phyloP scores from a whole-genome alignment of 2,113 vertebrate genomes.

The Varanus salvator region DNA sequence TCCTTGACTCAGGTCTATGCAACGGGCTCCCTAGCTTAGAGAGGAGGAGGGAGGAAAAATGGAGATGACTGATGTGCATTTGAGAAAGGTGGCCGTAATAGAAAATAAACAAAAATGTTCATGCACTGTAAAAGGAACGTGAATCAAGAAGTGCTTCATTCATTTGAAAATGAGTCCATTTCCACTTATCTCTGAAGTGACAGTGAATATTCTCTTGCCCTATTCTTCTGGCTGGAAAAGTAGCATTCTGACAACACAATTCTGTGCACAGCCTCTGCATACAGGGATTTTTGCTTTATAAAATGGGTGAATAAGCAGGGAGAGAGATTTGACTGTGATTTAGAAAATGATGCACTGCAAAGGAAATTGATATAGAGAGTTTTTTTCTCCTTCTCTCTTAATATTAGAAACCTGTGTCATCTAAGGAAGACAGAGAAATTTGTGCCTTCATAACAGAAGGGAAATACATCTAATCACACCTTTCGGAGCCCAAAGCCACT shows the following conservation, averaged over 20 bases:
- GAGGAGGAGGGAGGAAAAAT: not conserved
- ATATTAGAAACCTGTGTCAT: not conserved
- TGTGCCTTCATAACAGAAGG: no score
- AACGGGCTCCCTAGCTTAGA: not conserved
- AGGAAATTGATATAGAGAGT: not conserved
- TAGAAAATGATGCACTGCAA: not conserved
- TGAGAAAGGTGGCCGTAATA: not conserved
- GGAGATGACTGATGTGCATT: not conserved
- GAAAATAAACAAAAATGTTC: not conserved
- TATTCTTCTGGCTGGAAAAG: not conserved
- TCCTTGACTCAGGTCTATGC: not conserved
- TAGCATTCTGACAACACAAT: no score
- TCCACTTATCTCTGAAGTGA: not conserved
- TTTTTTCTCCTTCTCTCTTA: not conserved
- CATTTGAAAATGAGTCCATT: not conserved
- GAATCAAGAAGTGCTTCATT: not conserved
- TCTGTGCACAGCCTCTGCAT: not conserved
- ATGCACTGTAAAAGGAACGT: not conserved
- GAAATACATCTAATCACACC: no score
- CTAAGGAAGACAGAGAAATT: no score
- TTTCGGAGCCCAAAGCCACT: no score
- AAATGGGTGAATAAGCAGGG: not conserved
- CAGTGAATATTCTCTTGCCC: not conserved
- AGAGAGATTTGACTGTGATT: not conserved
- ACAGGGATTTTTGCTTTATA: not conserved